Evolutionary conservation across 2,888 invertebrate genomes (phyloP), one percentile per base, ranked within the genome.

Genomic region (Plutella xylostella): DNA sequence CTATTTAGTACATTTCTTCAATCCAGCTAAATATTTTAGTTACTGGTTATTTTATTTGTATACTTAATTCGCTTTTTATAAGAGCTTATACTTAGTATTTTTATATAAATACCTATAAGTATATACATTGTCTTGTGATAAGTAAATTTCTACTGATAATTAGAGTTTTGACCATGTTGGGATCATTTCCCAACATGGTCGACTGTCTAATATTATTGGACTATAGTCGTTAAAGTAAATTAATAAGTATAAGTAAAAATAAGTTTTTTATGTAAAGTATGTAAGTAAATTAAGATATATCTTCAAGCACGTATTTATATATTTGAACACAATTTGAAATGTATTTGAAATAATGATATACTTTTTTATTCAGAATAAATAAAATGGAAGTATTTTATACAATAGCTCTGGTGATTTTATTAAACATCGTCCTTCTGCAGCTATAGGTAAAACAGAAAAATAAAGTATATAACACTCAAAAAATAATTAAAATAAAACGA

Each of bases 101-200:
- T n/a, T n/a, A n/a, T n/a, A n/a, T n/a, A n/a, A n/a, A n/a, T n/a
- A n/a, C n/a, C n/a, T n/a, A n/a, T n/a, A n/a, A n/a, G n/a, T n/a
- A 40, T 40, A 25, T 25, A 22, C 22, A 40, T n/a, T 25, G 25
- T 17, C n/a, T 15, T 40, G 39, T 40, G 25, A 25, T 37, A 37
- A 37, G 37, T 37, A 37, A 37, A 37, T 37, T 37, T 20, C 54
- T 45, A 48, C 53, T 53, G 56, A 55, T 44, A 58, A 78, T 79
- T 80, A 79, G 78, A 72, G 57, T 65, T 76, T 82, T 79, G 79
- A 72, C 73, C 75, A 65, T 68, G 59, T 71, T 68, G 82, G 66
- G 17, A 19, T 20, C 18, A 48, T 48, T 42, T 46, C 53, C 71
- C 80, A 62, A 66, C 55, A 63, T 70, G 77, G 77, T 77, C 67